Conservation (phyloP, 2,797 vertebrate species). For the Darevskia mixta region DNA sequence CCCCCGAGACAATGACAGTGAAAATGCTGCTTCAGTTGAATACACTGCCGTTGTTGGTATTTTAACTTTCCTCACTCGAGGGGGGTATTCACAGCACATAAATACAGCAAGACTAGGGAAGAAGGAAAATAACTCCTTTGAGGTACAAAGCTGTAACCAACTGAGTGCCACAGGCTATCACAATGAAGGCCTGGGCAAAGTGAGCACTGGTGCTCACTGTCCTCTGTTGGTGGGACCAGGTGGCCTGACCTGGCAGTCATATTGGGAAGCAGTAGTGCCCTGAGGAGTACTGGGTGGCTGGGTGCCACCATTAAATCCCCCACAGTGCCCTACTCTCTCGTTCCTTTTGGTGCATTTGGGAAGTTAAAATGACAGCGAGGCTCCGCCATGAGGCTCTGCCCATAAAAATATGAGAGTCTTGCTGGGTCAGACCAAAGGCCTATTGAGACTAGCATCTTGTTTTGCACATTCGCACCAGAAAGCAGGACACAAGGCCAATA, state of each 20-base stretch:
- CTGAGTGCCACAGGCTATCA: background rate
- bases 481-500: too few relatives aligned
- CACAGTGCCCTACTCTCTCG: background rate
- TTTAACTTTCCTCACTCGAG: background rate
- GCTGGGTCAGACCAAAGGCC: too few relatives aligned
- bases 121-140: slow-evolving; percentile 4
- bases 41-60: background rate
- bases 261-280: background rate
- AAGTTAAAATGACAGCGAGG: background rate
- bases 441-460: too few relatives aligned
- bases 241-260: background rate
- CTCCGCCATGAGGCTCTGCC: background rate
- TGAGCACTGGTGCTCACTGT: slow-evolving; percentile 11
- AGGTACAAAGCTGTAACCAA: slow-evolving; percentile 30
- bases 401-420: too few relatives aligned
- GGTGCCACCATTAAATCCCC: background rate
- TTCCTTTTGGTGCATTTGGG: background rate
- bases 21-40: slow-evolving; percentile 22
- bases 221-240: background rate
- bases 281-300: background rate
- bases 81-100: fast-evolving
- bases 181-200: background rate
- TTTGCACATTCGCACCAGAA: too few relatives aligned
- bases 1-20: background rate
- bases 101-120: background rate